A percentile compares a stretch with the other conserved stretches of the same genome.
These are phyloP conservation scores for Dicycla oo DNA, from an alignment of 2,888 invertebrate genomes.

Conservation along the genomic window DNA sequence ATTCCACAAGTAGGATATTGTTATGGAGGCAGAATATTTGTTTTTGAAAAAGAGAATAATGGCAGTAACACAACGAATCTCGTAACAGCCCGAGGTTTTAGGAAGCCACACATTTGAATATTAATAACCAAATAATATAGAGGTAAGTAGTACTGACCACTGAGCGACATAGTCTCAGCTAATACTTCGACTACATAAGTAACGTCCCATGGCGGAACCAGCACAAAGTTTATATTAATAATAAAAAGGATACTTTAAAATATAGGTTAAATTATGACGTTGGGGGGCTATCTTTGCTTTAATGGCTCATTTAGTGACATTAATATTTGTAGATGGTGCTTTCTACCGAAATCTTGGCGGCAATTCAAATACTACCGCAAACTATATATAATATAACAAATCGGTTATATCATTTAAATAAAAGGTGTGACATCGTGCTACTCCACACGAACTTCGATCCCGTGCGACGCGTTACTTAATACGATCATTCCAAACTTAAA, in stretches of 20 bases:
- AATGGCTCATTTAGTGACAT: slow-evolving; percentile 82
- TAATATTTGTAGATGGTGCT: slow-evolving; percentile 81
- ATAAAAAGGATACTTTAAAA: slow-evolving; percentile 73
- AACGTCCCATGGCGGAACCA: slow-evolving; percentile 62
- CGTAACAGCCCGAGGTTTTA: slow-evolving; percentile 15
- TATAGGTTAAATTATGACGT: slow-evolving; percentile 76
- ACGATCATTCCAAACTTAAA: slow-evolving; percentile 46
- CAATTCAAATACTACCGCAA: slow-evolving; percentile 81
- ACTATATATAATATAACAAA: slow-evolving; percentile 79
- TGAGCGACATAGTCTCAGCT: slow-evolving; percentile 61
- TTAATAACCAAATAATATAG: slow-evolving; percentile 31
- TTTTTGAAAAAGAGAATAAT: slow-evolving; percentile 17
- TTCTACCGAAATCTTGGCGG: slow-evolving; percentile 81
- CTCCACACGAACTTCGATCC: slow-evolving; percentile 40
- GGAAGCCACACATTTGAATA: slow-evolving; percentile 30
- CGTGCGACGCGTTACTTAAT: slow-evolving; percentile 34
- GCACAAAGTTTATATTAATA: slow-evolving; percentile 66
- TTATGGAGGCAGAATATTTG: background rate
- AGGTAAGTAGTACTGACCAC: slow-evolving; percentile 29
- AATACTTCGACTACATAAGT: slow-evolving; percentile 66
- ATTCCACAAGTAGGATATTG: background rate
- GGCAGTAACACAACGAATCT: slow-evolving; percentile 11
- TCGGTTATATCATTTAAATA: slow-evolving; percentile 71
- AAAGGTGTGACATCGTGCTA: slow-evolving; percentile 63
- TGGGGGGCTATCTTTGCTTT: slow-evolving; percentile 77